Evolutionary conservation across 2,113 vertebrate species (phyloP).

Genomic region (Pipa parva): DNA sequence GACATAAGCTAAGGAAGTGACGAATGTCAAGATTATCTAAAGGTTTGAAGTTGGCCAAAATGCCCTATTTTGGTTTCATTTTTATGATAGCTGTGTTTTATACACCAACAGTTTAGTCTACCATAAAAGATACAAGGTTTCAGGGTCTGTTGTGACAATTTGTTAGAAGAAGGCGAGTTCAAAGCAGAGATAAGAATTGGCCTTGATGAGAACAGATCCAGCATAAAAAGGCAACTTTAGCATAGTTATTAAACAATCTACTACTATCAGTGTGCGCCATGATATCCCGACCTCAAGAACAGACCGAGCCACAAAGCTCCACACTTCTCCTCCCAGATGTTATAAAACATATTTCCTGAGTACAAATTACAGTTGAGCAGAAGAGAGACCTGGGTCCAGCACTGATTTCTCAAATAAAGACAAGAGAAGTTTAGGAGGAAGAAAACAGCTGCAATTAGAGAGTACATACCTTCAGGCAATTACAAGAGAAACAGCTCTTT

Average conservation of each 20-base stretch:
- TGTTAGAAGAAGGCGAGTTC: slow-evolving; percentile 1
- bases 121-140: slow-evolving; percentile 4
- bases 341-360: slow-evolving; percentile 48
- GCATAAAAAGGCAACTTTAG: slow-evolving; percentile 7
- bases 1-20: slow-evolving; percentile 4
- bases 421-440: slow-evolving; percentile 40
- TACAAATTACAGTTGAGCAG: slow-evolving; percentile 45
- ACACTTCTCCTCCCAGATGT: slow-evolving; percentile 40
- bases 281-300: slow-evolving; percentile 29
- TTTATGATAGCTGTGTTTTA: slow-evolving; percentile 11
- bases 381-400: slow-evolving; percentile 46
- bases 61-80: slow-evolving; percentile 1
- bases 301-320: slow-evolving; percentile 44
- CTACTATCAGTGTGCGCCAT: slow-evolving; percentile 6
- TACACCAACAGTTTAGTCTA: background rate
- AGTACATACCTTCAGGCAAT: slow-evolving; percentile 48
- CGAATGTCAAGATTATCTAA: slow-evolving; percentile 1
- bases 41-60: background rate
- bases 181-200: slow-evolving; percentile 11
- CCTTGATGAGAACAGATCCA: background rate
- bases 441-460: slow-evolving; percentile 57
- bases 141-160: slow-evolving; percentile 7
- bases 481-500: slow-evolving; percentile 50
- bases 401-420: slow-evolving; percentile 53
- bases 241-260: slow-evolving; percentile 19